Evolutionary conservation across 1,140 invertebrate species (phyloP).

Genomic region (Phenacoccus solenopsis): DNA sequence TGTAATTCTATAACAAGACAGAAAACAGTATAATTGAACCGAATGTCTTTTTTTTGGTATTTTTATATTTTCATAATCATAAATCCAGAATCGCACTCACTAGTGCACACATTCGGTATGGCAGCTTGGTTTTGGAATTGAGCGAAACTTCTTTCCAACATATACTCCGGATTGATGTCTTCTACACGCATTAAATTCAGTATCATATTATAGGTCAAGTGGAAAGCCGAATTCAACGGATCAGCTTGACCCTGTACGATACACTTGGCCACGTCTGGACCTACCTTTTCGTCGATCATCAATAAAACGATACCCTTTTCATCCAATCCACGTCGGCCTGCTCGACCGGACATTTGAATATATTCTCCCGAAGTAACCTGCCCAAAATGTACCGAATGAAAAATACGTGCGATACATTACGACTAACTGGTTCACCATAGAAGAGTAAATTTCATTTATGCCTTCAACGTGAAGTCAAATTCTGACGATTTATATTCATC

Average conservation of each 20-base stretch:
- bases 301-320: conserved; percentile 97
- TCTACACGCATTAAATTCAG: conserved; percentile 91
- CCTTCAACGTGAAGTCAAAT: too few relatives aligned
- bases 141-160: conserved; percentile 96
- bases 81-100: conserved; percentile 40
- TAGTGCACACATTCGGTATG: conserved; percentile 78
- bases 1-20: conserved; percentile 50
- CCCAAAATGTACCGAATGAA: too few relatives aligned
- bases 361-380: conserved; percentile 95
- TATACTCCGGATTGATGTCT: conserved; percentile 99
- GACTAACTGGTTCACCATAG: too few relatives aligned
- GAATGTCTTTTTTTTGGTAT: too few relatives aligned
- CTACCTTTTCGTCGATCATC: conserved; percentile 97
- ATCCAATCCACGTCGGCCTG: conserved; percentile 92
- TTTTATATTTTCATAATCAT: too few relatives aligned
- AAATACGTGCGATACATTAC: too few relatives aligned
- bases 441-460: neutral
- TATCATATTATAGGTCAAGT: conserved; percentile 99
- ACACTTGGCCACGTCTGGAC: conserved; percentile 63
- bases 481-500: too few relatives aligned
- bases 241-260: conserved; percentile 89
- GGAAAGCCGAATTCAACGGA: conserved; percentile 96
- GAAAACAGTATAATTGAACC: too few relatives aligned
- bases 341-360: conserved; percentile 98
- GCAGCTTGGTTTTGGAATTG: conserved; percentile 97